Base-by-base conservation (phyloP, 2,888 invertebrate species). In the Anthophora plumipes region DNA sequence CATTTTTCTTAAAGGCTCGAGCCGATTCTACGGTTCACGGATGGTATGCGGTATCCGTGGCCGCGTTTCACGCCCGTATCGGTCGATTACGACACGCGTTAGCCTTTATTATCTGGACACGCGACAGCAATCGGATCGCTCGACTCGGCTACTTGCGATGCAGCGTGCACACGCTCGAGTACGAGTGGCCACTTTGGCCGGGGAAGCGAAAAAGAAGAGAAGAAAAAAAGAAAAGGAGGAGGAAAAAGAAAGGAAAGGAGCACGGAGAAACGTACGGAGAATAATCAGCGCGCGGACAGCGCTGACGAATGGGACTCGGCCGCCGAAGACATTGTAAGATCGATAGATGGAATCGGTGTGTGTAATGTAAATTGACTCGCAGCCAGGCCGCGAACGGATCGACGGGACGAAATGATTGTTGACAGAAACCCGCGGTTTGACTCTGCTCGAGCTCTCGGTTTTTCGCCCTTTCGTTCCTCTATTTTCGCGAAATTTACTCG, bases 311-410 rank as follows among this genome's bases (percentile, higher is more conserved):
- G 87, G 85, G 82, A 76, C 76, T 73, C 85, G 85, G 77, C 57
- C 80, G 77, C 81, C 74, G 80, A 82, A 87, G 87, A 87, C 87
- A 79, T 82, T 84, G 87, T 82, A 85, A 87, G 87, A 87, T 87
- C 87, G 87, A 87, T 87, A 87, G 87, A 87, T 87, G 84, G 87
- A 87, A 87, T 87, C 87, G 85, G 78, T 74, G 87, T 78, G 85
- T 87, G 87, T 87, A 87, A 87, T 87, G 87, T 87, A 87, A 87
- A 87, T 87, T 87, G 87, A 87, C 84, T 84, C 79, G 73, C 75
- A 66, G 71, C 55, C 68, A 25, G 67, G 71, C 73, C 75, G 70
- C 78, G 81, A 75, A 48, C 48, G 57, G 75, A 66, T 76, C 78
- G 52, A 60, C 48, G 73, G 74, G 78, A 74, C 81, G 81, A 79